Base-by-base conservation (phyloP, 2,888 invertebrate genomes). In the Halictus quadricinctus region DNA sequence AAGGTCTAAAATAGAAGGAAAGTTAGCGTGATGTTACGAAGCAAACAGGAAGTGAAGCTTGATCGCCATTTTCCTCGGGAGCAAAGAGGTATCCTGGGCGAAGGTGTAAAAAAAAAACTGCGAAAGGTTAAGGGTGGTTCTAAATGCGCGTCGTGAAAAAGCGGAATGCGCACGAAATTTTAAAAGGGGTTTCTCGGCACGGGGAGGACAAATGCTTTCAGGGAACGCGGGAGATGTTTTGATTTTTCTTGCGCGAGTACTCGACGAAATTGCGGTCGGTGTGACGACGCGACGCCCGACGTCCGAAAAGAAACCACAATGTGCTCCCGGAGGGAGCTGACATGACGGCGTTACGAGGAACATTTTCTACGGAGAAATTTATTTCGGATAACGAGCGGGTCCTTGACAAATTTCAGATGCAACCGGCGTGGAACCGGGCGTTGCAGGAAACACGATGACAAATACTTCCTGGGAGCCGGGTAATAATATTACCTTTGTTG, bases 361-460 rank as follows among this genome's bases (percentile, higher is more conserved):
- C 75, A 79, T 84, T 84, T 84, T 83, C 13, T 83, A 84, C 83
- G 54, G 43, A 41, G 84, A 84, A 83, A 84, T 84, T 83, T 84
- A 84, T 84, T 84, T 84, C 78, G 84, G 84, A 84, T 84, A 78
- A 84, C 78, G 73, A 74, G 69, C 78, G 64, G 25, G n/a, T 48
- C 50, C 64, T 75, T 75, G 84, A 79, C 78, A 84, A 83, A 84
- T 84, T 83, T 60, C 78, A 66, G 54, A 83, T 54, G 78, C 60
- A 69, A 60, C 29, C 15, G 70, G 64, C 77, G 64, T 70, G 80
- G 36, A 25, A 76, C 36, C 13, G 50, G 43, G 12, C 58, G 58
- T 48, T 48, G 21, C 72, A 43, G 60, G 83, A 84, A 83, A 48
- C 72, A 21, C 66, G 77, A 18, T 78, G 84, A 83, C 84, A 83